Evolutionary conservation across 1,140 invertebrate genomes (phyloP), one percentile per base, ranked within the genome.

Genomic region (Drosophila sulfurigaster): DNA sequence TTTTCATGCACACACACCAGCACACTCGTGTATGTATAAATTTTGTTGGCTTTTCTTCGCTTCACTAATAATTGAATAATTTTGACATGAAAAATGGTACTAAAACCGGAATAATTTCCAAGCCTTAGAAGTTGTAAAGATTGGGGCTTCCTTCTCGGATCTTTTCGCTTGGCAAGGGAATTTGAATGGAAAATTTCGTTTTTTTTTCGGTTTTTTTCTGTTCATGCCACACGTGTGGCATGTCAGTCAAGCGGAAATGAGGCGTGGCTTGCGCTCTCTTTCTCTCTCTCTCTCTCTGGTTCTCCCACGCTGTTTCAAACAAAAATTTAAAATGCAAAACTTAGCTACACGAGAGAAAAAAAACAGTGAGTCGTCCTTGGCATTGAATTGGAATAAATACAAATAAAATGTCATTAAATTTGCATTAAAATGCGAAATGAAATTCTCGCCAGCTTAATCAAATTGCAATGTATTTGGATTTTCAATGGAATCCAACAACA

Each of bases 61-160:
- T 62, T 79, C 45, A 49, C 58, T 63, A 78, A 83, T 79, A 83
- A 83, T 83, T 83, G 81, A 83, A 83, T 83, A 83, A 80, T 83
- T 81, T 81, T 69, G 71, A 68, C 82, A 87, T 76, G 67, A 79
- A 87, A 79, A 87, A 86, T 81, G 75, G 65, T 59, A 58, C 48
- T 52, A 56, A 62, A 68, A 45, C 25, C 56, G 58, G 45, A 59
- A 69, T 64, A 56, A 66, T 62, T 63, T 68, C 13, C 38, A 57
- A 46, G 57, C 60, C 49, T 59, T 38, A 45, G 45, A 52, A 62
- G 11, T 52, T 59, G 6, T 15, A 35, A 38, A 43, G 38, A 48
- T 16, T 48, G 30, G 28, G 35, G 74, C n/a, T 46, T 51, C 49
- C 10, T 16, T 2, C 5, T 45, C 16, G 30, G 15, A 62, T 45